phyloP scores from a whole-genome alignment of 2,888 invertebrate genomes.

The Rhagonycha lutea region DNA sequence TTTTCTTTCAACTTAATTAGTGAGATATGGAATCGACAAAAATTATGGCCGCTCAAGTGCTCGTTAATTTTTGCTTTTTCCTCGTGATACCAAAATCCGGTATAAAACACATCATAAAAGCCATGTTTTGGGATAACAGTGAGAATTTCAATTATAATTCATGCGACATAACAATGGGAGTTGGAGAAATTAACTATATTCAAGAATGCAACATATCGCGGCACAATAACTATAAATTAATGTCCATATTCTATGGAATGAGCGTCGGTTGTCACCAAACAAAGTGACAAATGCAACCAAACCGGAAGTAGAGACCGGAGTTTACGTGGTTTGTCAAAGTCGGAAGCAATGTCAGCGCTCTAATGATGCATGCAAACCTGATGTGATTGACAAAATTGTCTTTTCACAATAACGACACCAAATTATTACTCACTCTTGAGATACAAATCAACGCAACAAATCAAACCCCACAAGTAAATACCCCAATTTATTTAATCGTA shows the following conservation, averaged over 20 bases:
- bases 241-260: conserved; percentile 21
- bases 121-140: not conserved
- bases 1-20: not conserved
- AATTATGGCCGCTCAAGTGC: not conserved
- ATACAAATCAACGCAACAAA: not conserved
- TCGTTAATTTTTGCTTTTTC: not conserved
- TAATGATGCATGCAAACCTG: conserved; percentile 32
- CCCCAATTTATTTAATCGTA: not conserved
- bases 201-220: conserved; percentile 20
- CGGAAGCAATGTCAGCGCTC: conserved; percentile 45
- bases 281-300: conserved; percentile 48
- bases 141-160: conserved; percentile 22
- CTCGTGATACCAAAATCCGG: not conserved
- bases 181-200: conserved; percentile 16
- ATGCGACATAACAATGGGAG: conserved; percentile 8
- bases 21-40: not conserved
- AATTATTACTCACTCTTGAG: conserved; percentile 1
- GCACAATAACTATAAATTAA: conserved; percentile 30
- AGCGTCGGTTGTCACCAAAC: conserved; percentile 23
- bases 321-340: conserved; percentile 45
- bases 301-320: conserved; percentile 47
- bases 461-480: not conserved
- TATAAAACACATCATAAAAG: conserved; percentile 8
- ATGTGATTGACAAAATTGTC: conserved; percentile 24
- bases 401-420: conserved; percentile 13